phyloP scores from a whole-genome alignment of 1,140 invertebrate genomes.

The Littorina saxatilis region DNA sequence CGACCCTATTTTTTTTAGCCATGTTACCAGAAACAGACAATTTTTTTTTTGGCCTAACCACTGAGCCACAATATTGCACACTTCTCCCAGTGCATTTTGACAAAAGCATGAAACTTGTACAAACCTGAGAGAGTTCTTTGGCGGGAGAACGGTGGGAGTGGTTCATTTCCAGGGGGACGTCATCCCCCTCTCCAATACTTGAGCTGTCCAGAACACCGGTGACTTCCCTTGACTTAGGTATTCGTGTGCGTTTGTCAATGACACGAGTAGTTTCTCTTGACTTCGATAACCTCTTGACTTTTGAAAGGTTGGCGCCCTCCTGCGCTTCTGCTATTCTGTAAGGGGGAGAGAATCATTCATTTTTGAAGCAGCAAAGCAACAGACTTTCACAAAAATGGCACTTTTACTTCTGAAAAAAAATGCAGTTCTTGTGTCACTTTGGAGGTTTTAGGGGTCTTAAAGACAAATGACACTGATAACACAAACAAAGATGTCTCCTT shows the following conservation, averaged over 20 bases:
- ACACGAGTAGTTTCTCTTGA: slow-evolving; percentile 9
- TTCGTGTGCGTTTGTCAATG: background rate
- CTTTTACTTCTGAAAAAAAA: too few species aligned
- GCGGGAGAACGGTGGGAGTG: background rate
- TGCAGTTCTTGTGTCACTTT: too few species aligned
- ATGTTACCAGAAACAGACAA: too few species aligned
- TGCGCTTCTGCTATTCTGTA: slow-evolving; percentile 4
- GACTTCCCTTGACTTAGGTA: slow-evolving; percentile 14
- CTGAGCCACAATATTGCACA: too few species aligned
- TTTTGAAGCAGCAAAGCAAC: too few species aligned
- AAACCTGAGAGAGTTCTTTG: slow-evolving; percentile 1
- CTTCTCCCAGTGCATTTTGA: too few species aligned
- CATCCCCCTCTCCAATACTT: background rate
- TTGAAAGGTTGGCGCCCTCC: background rate
- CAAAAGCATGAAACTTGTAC: background rate
- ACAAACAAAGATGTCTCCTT: too few species aligned
- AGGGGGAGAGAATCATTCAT: background rate
- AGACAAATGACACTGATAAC: too few species aligned
- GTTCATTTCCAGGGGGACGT: background rate
- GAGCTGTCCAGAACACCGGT: background rate
- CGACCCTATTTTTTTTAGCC: too few species aligned
- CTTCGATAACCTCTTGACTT: background rate
- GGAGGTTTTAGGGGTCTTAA: too few species aligned
- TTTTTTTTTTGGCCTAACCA: too few species aligned
- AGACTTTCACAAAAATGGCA: too few species aligned